These are phyloP conservation scores for Eucidaris tribuloides DNA, from an alignment of 35 echinoderm and acorn worm species.

Conservation along the genomic window DNA sequence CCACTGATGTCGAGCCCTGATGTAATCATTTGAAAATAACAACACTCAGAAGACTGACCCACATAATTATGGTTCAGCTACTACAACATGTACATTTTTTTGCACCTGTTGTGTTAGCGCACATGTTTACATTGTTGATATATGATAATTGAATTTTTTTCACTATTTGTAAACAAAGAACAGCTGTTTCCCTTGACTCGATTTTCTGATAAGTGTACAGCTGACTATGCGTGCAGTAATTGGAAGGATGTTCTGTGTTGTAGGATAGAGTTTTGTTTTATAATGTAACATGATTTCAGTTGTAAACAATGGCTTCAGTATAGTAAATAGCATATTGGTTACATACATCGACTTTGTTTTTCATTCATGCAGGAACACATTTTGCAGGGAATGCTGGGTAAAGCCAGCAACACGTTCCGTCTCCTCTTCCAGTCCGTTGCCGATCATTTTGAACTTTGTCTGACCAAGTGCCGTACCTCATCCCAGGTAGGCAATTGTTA, in stretches of 20 bases:
- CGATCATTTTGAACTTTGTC: constrained; percentile 91
- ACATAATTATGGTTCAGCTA: no score
- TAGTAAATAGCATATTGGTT: neutral
- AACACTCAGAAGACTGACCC: no score
- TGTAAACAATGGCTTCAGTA: neutral
- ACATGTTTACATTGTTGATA: no score
- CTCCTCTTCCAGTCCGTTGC: constrained; percentile 71
- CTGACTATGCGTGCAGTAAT: neutral
- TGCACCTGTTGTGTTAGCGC: no score
- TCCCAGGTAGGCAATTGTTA: constrained; percentile 67
- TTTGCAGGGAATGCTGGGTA: constrained; percentile 75
- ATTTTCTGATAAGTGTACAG: neutral
- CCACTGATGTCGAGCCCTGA: no score
- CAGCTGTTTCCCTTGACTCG: no score
- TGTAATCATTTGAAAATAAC: no score
- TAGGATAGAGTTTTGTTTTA: neutral
- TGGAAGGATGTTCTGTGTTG: no score
- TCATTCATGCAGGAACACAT: constrained; percentile 63
- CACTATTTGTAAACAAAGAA: no score
- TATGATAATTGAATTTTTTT: no score
- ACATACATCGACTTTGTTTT: neutral
- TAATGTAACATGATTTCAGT: neutral
- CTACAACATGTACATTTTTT: no score
- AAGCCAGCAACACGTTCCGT: constrained; percentile 91
- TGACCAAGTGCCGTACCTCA: constrained; percentile 92